Conservation (phyloP, 2,797 vertebrate species). For the Clarias pachynema region DNA sequence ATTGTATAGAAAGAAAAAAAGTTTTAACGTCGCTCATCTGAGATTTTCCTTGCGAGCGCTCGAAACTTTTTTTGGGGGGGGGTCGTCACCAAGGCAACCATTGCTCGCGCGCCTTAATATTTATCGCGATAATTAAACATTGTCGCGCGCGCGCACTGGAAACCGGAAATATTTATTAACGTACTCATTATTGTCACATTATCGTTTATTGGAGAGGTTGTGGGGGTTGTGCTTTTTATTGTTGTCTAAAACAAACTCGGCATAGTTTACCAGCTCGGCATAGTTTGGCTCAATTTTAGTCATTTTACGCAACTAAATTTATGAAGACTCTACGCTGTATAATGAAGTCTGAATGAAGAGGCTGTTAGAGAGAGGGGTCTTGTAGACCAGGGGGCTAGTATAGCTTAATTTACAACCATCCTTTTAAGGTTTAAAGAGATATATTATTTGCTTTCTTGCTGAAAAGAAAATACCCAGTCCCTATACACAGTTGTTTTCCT, state of each 20-base stretch:
- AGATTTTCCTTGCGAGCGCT: neutral
- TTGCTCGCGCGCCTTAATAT: neutral
- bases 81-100: neutral
- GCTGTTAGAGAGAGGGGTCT: neutral
- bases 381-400: neutral
- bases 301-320: neutral
- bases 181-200: constrained; percentile 4
- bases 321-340: neutral
- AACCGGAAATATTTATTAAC: neutral
- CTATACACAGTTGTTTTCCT: constrained; percentile 32
- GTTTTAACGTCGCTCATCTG: neutral
- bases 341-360: neutral
- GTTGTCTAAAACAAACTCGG: neutral
- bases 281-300: neutral
- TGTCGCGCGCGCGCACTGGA: constrained; percentile 2
- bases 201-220: neutral
- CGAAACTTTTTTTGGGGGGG: neutral
- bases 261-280: neutral
- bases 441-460: constrained; percentile 18
- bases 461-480: constrained; percentile 45
- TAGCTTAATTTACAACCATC: constrained; percentile 7
- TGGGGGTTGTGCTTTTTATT: neutral
- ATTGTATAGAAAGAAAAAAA: neutral
- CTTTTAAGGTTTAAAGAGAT: constrained; percentile 6
- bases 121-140: constrained; percentile 13